Conservation (phyloP, 1,140 invertebrate species). For the Apis mellifera region DNA sequence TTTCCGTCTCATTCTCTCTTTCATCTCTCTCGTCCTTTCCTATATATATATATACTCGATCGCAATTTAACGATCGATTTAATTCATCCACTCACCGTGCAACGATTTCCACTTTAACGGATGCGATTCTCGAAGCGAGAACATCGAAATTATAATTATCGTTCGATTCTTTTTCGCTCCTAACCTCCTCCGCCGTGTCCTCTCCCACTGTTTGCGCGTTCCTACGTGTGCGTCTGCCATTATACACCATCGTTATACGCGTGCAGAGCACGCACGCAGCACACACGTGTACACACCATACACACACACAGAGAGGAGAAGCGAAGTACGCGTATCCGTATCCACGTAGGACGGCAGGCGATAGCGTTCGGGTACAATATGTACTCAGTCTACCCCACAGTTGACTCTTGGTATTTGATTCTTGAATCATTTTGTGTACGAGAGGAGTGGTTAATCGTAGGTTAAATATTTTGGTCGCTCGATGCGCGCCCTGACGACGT, state of each 20-base stretch:
- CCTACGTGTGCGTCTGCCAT: slow-evolving; percentile 55
- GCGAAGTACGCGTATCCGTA: slow-evolving; percentile 39
- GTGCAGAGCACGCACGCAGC: slow-evolving; percentile 12
- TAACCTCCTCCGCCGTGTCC: not conserved
- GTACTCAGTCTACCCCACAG: slow-evolving; percentile 79
- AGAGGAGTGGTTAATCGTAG: slow-evolving; percentile 78
- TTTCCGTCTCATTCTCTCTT: not conserved
- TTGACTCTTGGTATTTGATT: slow-evolving; percentile 81
- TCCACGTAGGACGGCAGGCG: slow-evolving; percentile 66
- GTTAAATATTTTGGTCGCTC: slow-evolving; percentile 79
- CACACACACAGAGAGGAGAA: not conserved
- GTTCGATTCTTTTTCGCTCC: too few relatives aligned
- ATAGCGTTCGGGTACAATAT: slow-evolving; percentile 77
- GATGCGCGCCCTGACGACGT: not conserved
- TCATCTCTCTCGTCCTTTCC: too few relatives aligned
- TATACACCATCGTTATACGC: slow-evolving; percentile 59
- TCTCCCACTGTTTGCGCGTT: slow-evolving; percentile 7
- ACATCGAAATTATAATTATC: too few relatives aligned
- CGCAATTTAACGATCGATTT: too few relatives aligned
- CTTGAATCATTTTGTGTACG: slow-evolving; percentile 80
- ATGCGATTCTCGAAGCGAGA: too few relatives aligned
- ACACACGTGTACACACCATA: not conserved
- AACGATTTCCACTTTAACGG: too few relatives aligned
- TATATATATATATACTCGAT: too few relatives aligned
- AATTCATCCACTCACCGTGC: too few relatives aligned